phyloP scores from a whole-genome alignment of 2,888 invertebrate genomes.

The Phasia obesa region DNA sequence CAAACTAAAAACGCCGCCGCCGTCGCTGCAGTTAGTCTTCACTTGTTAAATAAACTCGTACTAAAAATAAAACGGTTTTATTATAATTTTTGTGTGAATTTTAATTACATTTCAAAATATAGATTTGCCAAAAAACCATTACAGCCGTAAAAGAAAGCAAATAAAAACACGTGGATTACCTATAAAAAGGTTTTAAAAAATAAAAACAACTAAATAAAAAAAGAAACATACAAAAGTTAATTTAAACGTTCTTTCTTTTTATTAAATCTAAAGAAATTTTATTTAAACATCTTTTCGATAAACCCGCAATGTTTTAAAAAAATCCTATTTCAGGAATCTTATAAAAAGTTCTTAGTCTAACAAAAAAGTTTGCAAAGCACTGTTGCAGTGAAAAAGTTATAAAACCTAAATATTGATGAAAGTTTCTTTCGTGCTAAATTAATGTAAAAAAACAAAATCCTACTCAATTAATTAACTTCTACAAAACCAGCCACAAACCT shows the following conservation, averaged over 20 bases:
- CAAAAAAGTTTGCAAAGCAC: conserved; percentile 10
- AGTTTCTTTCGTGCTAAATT: conserved; percentile 29
- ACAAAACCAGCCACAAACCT: conserved; percentile 15
- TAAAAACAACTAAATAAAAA: not conserved
- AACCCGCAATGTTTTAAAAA: not conserved
- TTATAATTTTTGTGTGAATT: conserved; percentile 43
- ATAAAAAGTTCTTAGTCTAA: not conserved
- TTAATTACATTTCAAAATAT: conserved; percentile 62
- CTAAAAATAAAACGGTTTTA: conserved; percentile 36
- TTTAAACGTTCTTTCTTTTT: not conserved
- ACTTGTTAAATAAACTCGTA: conserved; percentile 22
- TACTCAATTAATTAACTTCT: conserved; percentile 7
- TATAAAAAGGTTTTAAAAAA: conserved; percentile 18
- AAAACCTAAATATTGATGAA: conserved; percentile 1
- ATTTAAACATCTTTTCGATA: not conserved
- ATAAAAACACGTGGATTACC: conserved; percentile 27
- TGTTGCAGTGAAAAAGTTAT: conserved; percentile 1
- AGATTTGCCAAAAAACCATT: conserved; percentile 21
- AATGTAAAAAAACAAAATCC: conserved; percentile 39
- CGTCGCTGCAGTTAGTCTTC: conserved; percentile 52
- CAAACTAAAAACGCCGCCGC: conserved; percentile 63
- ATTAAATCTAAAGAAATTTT: too few species aligned
- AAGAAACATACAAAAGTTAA: too few species aligned
- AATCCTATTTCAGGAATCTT: too few species aligned
- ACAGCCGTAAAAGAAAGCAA: conserved; percentile 19